Evolutionary conservation across 2,888 invertebrate genomes (phyloP).

Genomic region (Machimus atricapillus): DNA sequence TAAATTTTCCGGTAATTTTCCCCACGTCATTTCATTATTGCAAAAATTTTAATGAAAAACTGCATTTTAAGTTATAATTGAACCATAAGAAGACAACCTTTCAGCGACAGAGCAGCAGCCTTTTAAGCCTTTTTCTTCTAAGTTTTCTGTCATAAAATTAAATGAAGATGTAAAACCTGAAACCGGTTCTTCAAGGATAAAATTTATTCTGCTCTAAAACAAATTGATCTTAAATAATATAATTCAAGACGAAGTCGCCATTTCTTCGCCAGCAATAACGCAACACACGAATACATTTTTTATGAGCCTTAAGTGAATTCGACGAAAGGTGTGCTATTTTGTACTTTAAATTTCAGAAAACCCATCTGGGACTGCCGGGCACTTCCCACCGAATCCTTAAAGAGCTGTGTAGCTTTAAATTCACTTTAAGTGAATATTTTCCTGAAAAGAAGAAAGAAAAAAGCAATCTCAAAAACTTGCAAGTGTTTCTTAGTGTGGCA

Average conservation of each 20-base stretch:
- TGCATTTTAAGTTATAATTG: too few relatives aligned
- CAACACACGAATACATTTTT: background rate
- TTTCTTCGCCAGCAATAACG: background rate
- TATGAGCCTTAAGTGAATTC: background rate
- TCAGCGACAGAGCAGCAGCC: too few relatives aligned
- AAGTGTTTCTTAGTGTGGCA: background rate
- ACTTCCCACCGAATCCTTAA: background rate
- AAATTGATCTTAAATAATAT: background rate
- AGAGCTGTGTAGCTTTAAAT: background rate
- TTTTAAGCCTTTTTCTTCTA: too few relatives aligned
- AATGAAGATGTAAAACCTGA: background rate
- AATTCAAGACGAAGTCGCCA: background rate
- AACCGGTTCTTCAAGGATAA: background rate
- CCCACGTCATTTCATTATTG: too few relatives aligned
- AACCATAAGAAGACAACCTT: too few relatives aligned
- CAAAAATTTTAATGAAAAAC: too few relatives aligned
- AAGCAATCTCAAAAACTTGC: background rate
- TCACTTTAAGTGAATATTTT: background rate
- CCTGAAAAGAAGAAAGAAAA: background rate
- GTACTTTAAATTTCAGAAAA: background rate
- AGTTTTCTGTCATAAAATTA: too few relatives aligned
- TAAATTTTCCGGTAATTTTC: too few relatives aligned
- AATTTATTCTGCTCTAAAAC: background rate
- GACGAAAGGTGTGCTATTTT: background rate
- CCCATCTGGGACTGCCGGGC: background rate